Evolutionary conservation across 2,113 vertebrate species (phyloP).

Genomic region (Erinaceus europaeus): DNA sequence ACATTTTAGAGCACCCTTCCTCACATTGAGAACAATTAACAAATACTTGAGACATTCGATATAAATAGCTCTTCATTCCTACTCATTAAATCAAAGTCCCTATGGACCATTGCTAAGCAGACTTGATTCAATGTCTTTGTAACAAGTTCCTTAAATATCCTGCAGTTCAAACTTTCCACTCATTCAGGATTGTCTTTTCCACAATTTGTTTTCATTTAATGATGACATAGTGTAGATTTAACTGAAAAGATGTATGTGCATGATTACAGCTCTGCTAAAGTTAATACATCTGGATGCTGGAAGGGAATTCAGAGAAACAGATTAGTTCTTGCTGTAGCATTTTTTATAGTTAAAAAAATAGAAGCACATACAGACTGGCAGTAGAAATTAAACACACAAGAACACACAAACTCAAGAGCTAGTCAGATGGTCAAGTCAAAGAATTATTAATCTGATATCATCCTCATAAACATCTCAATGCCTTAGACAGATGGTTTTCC

Average conservation of each 20-base stretch:
- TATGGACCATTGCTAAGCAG: background rate
- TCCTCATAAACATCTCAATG: background rate
- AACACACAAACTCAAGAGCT: background rate
- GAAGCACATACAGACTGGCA: background rate
- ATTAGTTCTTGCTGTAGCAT: background rate
- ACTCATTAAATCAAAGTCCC: background rate
- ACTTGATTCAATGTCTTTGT: background rate
- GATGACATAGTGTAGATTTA: background rate
- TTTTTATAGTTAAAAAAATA: background rate
- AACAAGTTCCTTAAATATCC: background rate
- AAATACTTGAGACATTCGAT: background rate
- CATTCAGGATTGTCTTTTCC: background rate
- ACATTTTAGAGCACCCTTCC: background rate
- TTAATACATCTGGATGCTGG: background rate
- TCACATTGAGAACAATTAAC: background rate
- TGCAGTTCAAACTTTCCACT: background rate
- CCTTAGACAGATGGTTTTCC: background rate
- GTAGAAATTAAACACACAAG: background rate
- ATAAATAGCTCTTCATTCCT: background rate
- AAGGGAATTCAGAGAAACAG: background rate
- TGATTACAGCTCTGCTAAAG: background rate
- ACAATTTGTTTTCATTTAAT: constrained; percentile 17
- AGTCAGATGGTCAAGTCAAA: background rate
- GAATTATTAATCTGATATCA: background rate
- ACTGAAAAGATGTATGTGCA: background rate